Base-by-base conservation (phyloP, 2,113 vertebrate species). In the Furnarius figulus region DNA sequence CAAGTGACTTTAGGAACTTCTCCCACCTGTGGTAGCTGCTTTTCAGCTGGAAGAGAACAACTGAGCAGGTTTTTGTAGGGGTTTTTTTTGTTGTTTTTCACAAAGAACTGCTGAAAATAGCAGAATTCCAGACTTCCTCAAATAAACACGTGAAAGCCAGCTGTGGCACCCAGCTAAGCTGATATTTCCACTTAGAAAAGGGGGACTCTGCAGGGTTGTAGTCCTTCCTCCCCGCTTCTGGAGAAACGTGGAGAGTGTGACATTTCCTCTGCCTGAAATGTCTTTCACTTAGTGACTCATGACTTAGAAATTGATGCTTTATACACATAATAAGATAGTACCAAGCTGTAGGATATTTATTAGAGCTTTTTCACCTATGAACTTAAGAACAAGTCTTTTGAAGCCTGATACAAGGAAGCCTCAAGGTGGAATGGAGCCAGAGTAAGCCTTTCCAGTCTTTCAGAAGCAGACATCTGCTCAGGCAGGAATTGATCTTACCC, bases 51-150 rank as follows among this genome's bases (percentile, higher is more conserved):
- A 70, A 78, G 66, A 93, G 49, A 75, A 92, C 28, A 35, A 50
- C 67, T 2, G 12, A 88, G 79, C 53, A 72, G 16, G 18, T 17
- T 62, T 62, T 44, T 35, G n/a, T 24, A 33, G 58, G 58, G 14
- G 10, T 59, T 49, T 80, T 58, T 71, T 30, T 74, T n/a, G n/a
- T 72, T 59, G 17, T 59, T 78, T 91, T 82, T 68, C 61, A 67
- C 44, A 76, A 63, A 88, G 55, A 93, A 81, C 15, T 68, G 44
- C 61, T 93, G 87, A 90, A 96, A 90, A 94, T 8, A 93, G 70
- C 71, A 79, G 74, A 84, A 82, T 78, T 84, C 53, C 52, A 90
- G 72, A 78, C 74, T 93, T 95, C 88, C 88, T 90, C 52, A 88
- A 93, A 81, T 22, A 37, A 42, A 24, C 67, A 71, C 0, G 20